Conservation (phyloP, 1,140 invertebrate genomes). For the Neomicropteryx cornuta region DNA sequence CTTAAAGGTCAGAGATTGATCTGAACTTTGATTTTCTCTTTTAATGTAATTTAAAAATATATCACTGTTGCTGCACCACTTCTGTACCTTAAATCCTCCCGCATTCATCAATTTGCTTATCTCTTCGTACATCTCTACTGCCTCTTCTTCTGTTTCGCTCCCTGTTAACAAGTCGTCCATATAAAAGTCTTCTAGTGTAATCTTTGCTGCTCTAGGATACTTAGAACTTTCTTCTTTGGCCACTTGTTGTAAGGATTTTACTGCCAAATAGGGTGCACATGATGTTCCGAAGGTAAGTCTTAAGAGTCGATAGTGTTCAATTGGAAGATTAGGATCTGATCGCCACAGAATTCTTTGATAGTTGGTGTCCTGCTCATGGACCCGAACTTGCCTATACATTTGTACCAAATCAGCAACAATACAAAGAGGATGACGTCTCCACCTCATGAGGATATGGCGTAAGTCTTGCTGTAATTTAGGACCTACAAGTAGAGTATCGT, state of each 20-base stretch:
- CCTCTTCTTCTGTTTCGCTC: slow-evolving; percentile 14
- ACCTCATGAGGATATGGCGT: slow-evolving; percentile 26
- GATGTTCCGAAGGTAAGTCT: slow-evolving; percentile 25
- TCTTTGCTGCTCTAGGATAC: slow-evolving; percentile 15
- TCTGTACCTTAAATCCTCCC: slow-evolving; percentile 19
- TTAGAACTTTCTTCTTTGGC: slow-evolving; percentile 18
- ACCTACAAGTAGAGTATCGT: slow-evolving; percentile 25
- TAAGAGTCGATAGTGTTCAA: slow-evolving; percentile 15
- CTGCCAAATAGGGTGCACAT: slow-evolving; percentile 24
- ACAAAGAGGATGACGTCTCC: slow-evolving; percentile 23
- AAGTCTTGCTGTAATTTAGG: slow-evolving; percentile 32
- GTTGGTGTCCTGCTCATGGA: slow-evolving; percentile 19
- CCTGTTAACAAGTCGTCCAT: slow-evolving; percentile 27
- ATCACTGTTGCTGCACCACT: slow-evolving; percentile 15
- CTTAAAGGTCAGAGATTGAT: slow-evolving; percentile 6
- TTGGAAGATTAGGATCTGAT: slow-evolving; percentile 1
- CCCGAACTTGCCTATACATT: slow-evolving; percentile 26
- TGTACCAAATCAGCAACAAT: slow-evolving; percentile 28
- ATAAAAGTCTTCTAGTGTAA: slow-evolving; percentile 21
- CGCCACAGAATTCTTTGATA: slow-evolving; percentile 33
- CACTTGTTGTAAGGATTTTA: slow-evolving; percentile 16
- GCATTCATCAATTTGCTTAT: slow-evolving; percentile 13
- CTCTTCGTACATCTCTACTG: slow-evolving; percentile 13
- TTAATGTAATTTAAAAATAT: slow-evolving; percentile 11
- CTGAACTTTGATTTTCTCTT: slow-evolving; percentile 4